Base-by-base conservation (phyloP, 2,888 invertebrate genomes). In the Tenthredo livida region DNA sequence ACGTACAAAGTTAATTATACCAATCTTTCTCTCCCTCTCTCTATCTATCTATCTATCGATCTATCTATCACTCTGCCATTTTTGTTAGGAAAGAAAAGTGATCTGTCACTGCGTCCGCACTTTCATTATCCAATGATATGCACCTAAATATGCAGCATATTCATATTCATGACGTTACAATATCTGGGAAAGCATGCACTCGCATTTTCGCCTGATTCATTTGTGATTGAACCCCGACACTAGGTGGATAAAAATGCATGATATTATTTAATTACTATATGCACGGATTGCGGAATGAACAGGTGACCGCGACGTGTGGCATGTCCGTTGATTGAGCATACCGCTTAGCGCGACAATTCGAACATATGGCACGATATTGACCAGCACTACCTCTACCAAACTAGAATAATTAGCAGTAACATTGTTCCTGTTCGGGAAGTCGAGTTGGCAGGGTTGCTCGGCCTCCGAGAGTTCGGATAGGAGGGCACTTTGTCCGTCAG, bases 401-500 rank as follows among this genome's bases (percentile, higher is more conserved):
- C 80, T 58, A 61, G 80, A 80, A 61, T 80, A 80, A 80, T 58
- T 80, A 80, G 61, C 80, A 37, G 58, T 25, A 80, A 80, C 80
- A 80, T 80, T 80, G 80, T 61, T 80, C 80, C 58, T 61, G 80
- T 80, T 80, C 61, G 58, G 37, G 21, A 80, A 61, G 80, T 80
- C 80, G 80, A 61, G 80, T 80, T 80, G 80, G 80, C 80, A 80
- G 80, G 54, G 78, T 47, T 54, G n/a, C 61, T 10, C 25, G 33
- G 33, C 21, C 61, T 80, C 80, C 80, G 80, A 80, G 58, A 80
- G 80, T 80, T 80, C 61, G 67, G 83, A 67, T 67, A 83, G 83
- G 70, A 65, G 50, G 83, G 70, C 47, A 58, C 43, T 83, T 83
- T 54, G 65, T 67, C 83, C 50, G 83, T 83, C 67, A 67, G 83